A percentile compares a stretch with the other conserved stretches of the same genome.
Evolutionary conservation across 2,797 vertebrate species (phyloP).

Genomic region (Sebastes itinus): DNA sequence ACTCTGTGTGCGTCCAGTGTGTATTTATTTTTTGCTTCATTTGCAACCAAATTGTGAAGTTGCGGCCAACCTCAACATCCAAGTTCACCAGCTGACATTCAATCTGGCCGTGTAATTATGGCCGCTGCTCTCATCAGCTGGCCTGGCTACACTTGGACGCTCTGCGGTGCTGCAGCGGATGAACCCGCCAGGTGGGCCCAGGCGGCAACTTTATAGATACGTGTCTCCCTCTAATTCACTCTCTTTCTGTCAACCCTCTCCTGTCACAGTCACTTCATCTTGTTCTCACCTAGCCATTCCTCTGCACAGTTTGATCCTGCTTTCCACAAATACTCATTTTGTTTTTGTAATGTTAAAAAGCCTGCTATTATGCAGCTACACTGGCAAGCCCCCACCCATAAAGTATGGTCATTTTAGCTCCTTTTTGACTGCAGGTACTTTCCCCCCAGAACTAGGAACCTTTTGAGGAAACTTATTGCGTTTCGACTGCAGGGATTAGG

Average conservation of each 20-base stretch:
- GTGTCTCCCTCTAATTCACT: neutral
- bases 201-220: neutral
- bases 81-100: constrained; percentile 65
- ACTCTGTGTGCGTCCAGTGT: neutral
- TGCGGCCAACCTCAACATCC: constrained; percentile 20
- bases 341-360: neutral
- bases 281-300: neutral
- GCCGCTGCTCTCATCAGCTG: constrained; percentile 62
- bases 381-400: too few relatives aligned
- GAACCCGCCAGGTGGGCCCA: constrained; percentile 47
- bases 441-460: too few relatives aligned
- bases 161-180: constrained; percentile 6
- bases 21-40: constrained; percentile 32
- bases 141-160: constrained; percentile 49
- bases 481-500: too few relatives aligned
- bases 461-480: too few relatives aligned
- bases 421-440: too few relatives aligned
- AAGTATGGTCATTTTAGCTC: too few relatives aligned
- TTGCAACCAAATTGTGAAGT: constrained; percentile 39
- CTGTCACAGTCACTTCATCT: neutral
- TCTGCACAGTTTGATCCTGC: neutral
- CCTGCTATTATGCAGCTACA: neutral
- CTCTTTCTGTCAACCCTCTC: neutral
- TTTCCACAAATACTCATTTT: neutral
- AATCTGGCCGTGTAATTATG: constrained; percentile 63